A percentile compares a stretch with the other conserved stretches of the same genome.
These are phyloP conservation scores for Salticus scenicus DNA, from an alignment of 2,888 invertebrate species.

Conservation along the genomic window DNA sequence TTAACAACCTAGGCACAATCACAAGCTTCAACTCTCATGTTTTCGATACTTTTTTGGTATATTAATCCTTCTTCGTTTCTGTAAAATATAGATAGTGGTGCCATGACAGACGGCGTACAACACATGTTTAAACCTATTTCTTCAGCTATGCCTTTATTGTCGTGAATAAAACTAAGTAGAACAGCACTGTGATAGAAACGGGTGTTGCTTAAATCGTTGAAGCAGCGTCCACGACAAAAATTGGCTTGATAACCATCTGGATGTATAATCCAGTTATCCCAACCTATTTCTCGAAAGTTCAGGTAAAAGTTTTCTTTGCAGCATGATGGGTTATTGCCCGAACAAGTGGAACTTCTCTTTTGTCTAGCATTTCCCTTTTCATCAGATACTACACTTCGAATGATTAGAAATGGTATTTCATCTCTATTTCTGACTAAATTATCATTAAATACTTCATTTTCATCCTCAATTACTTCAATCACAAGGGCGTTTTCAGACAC, in stretches of 20 bases:
- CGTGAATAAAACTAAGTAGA: background rate
- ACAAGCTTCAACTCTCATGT: conserved; percentile 12
- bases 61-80: background rate
- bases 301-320: conserved; percentile 12
- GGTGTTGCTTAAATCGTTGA: conserved; percentile 12
- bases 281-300: background rate
- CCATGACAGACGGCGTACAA: conserved; percentile 10
- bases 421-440: background rate
- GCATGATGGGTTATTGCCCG: background rate
- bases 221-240: background rate
- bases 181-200: conserved; percentile 14
- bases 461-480: background rate
- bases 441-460: background rate
- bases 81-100: background rate
- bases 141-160: conserved; percentile 21
- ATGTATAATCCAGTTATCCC: conserved; percentile 2
- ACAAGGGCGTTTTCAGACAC: background rate
- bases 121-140: conserved; percentile 24
- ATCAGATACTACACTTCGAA: background rate
- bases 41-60: conserved; percentile 3
- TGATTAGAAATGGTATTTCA: background rate
- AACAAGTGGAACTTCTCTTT: background rate
- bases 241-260: background rate
- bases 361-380: background rate
- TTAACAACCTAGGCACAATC: conserved; percentile 13